phyloP scores from a whole-genome alignment of 2,797 vertebrate genomes.

The Potorous gilbertii region DNA sequence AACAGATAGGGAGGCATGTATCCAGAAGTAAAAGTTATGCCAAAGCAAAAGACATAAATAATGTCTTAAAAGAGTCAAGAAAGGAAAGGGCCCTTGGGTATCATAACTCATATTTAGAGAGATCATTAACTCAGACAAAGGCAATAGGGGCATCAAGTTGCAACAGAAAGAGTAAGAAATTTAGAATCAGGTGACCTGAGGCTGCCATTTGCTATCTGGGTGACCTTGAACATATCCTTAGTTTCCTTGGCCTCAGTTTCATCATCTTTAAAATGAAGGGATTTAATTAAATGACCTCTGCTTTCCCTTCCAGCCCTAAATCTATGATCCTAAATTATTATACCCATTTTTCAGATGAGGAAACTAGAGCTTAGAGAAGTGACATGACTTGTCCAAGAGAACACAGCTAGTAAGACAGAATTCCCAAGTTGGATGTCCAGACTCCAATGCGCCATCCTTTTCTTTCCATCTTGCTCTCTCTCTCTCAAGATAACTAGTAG shows the following conservation, averaged over 20 bases:
- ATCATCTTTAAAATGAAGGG: background rate
- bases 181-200: background rate
- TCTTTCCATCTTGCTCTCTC: background rate
- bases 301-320: background rate
- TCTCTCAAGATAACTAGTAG: background rate
- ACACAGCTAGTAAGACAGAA: background rate
- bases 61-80: conserved; percentile 46
- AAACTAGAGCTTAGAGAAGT: background rate
- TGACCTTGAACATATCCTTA: background rate
- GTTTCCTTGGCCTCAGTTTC: background rate
- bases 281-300: background rate
- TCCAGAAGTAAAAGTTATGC: background rate
- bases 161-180: background rate
- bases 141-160: background rate
- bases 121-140: background rate
- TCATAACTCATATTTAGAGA: background rate
- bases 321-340: background rate
- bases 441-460: background rate
- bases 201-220: background rate
- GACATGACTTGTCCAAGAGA: background rate
- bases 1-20: background rate
- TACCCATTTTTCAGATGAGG: background rate
- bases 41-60: conserved; percentile 36
- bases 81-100: background rate
- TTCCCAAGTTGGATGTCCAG: background rate